These are phyloP conservation scores for Notolepis coatsorum DNA, from an alignment of 2,797 vertebrate species.

Conservation along the genomic window DNA sequence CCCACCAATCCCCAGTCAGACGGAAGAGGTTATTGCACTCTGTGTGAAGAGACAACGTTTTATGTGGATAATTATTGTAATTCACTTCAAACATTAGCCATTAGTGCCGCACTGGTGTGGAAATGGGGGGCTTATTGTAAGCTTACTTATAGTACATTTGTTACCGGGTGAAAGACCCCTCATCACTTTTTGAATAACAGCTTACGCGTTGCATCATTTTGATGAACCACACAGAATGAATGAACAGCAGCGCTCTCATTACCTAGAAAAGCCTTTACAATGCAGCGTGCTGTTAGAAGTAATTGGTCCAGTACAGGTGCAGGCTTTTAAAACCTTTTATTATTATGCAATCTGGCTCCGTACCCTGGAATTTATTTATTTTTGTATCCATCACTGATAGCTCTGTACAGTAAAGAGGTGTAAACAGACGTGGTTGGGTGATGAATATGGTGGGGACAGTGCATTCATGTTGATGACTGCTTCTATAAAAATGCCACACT, in stretches of 20 bases:
- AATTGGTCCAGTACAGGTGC: slow-evolving; percentile 50
- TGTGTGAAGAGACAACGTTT: slow-evolving; percentile 64
- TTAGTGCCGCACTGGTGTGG: slow-evolving; percentile 65
- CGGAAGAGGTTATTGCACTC: slow-evolving; percentile 55
- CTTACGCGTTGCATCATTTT: slow-evolving; percentile 56
- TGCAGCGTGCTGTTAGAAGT: slow-evolving; percentile 61
- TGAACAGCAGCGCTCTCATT: slow-evolving; percentile 44
- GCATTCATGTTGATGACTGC: slow-evolving; percentile 43
- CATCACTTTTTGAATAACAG: slow-evolving; percentile 60
- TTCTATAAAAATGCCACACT: slow-evolving; percentile 40
- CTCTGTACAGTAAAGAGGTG: slow-evolving; percentile 51
- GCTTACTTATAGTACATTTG: slow-evolving; percentile 65
- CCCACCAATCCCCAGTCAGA: slow-evolving; percentile 32
- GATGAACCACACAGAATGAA: slow-evolving; percentile 59
- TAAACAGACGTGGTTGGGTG: slow-evolving; percentile 42
- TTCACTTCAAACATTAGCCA: slow-evolving; percentile 69
- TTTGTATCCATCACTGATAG: slow-evolving; percentile 6
- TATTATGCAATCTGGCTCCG: slow-evolving; percentile 53
- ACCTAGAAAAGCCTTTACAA: slow-evolving; percentile 67
- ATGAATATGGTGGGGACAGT: slow-evolving; percentile 30
- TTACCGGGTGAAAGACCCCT: slow-evolving; percentile 64
- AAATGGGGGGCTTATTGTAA: slow-evolving; percentile 67
- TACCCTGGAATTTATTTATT: slow-evolving; percentile 52
- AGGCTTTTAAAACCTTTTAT: slow-evolving; percentile 38
- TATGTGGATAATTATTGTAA: slow-evolving; percentile 81